Base-by-base conservation (phyloP, 2,113 vertebrate genomes). In the Bos javanicus region DNA sequence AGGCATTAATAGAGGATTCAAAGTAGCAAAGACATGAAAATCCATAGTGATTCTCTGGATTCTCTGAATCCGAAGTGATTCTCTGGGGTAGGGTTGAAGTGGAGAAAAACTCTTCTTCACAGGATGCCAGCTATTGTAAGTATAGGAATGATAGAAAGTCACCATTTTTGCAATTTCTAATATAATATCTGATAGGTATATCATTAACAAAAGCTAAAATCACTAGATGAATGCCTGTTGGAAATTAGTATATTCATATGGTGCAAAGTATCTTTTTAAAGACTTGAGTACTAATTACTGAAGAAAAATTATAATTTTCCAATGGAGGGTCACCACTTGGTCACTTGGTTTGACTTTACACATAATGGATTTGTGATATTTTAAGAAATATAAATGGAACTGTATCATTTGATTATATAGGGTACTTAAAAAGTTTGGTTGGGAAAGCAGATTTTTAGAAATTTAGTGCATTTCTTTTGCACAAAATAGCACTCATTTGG, bases 401-500 rank as follows among this genome's bases (percentile, higher is more conserved):
- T 36, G 3, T 87, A 60, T 87, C 50, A 90, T 48, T 59, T 84
- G 48, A 92, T 50, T 60, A 17, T 91, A 33, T 60, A 60, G 8
- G 15, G 39, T 90, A 33, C 10, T 93, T 82, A 94, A 95, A 98
- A 74, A 92, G 71, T 96, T 83, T 97, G n/a, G 1, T 90, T 98
- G 82, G 74, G 95, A 94, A 94, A 97, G 28, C 0, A 7, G n/a
- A 90, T 54, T 46, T 98, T 86, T 85, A 54, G 36, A 95, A 97
- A 96, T 90, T 87, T 87, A 90, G 48, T 96, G 83, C 87, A 67
- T 98, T 91, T 96, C 33, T 92, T 95, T 95, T 97, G 60, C 60
- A 82, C 30, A 95, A 83, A 82, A 90, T 52, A 98, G 39, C 21
- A 30, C 6, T 91, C 84, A 92, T 81, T 91, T 30, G 93, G 9